Evolutionary conservation across 2,797 vertebrate genomes (phyloP).

Genomic region (Platalea minor): DNA sequence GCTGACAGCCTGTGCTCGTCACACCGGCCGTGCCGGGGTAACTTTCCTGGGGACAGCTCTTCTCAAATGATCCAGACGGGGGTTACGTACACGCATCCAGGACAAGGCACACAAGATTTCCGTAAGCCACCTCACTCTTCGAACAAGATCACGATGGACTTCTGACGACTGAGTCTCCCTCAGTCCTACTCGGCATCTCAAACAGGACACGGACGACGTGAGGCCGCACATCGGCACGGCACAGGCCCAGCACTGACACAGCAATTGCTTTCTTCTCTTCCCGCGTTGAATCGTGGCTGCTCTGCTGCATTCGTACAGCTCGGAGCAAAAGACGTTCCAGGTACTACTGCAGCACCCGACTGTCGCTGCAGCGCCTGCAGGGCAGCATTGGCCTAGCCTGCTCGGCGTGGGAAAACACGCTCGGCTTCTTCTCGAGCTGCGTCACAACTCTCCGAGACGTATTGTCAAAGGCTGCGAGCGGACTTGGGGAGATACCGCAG

Average conservation of each 20-base stretch:
- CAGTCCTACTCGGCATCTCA: not conserved
- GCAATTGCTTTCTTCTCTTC: not conserved
- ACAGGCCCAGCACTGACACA: not conserved
- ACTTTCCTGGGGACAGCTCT: not conserved
- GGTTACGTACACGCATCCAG: accelerated
- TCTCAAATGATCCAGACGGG: not conserved
- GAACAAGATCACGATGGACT: not conserved
- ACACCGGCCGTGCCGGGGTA: not conserved
- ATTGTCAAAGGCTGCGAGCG: not conserved
- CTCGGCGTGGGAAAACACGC: accelerated
- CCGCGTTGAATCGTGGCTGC: not conserved
- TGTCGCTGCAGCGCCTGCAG: not conserved
- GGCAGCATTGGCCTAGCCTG: not conserved
- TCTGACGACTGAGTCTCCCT: not conserved
- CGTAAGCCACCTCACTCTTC: accelerated
- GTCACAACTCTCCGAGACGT: not conserved
- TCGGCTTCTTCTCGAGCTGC: not conserved
- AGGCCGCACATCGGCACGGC: accelerated
- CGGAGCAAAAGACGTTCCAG: accelerated
- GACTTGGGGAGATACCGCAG: not conserved
- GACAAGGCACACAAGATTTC: not conserved
- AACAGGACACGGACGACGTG: accelerated
- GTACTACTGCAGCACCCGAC: not conserved
- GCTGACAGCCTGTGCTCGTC: not conserved
- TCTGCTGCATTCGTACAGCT: not conserved